Base-by-base conservation (phyloP, 2,113 vertebrate genomes). In the Guaruba guarouba region DNA sequence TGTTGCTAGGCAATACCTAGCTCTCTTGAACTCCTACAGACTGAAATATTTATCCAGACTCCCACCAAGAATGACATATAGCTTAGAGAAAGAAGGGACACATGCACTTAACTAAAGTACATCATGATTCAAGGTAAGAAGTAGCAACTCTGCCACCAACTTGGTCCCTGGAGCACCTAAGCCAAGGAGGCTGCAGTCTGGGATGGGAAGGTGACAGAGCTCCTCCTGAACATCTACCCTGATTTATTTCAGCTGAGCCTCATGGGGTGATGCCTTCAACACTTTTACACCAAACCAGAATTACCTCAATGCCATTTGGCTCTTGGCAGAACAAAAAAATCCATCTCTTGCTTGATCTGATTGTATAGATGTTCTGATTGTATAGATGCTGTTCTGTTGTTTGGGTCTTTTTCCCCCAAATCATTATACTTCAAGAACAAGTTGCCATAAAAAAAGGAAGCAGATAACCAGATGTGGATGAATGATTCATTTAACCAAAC, bases 1-100 rank as follows among this genome's bases (percentile, higher is more conserved):
- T 82, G 95, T 98, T 98, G 97, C 97, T 97, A 98, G 94, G 94
- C 81, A 66, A 97, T 95, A 97, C 69, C 71, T 92, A 69, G 90
- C 88, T 96, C 91, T 89, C 92, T 88, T 90, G 85, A 97, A 97
- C 95, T 95, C 96, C 82, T 88, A 91, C 67, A 92, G 95, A 93
- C 89, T 94, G 94, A 96, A 95, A 95, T 93, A 97, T 93, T 91
- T 96, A 93, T 95, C 88, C 77, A 92, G 73, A 59, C 86, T 94
- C 86, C 84, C 74, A 96, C 28, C 0, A 75, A 69, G 75, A 73
- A 90, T 48, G 33, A 95, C 87, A 88, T 81, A 43, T 35, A 82
- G 77, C 57, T 84, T 2, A 68, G 35, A 57, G 46, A 68, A 84
- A 75, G 88, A 89, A 92, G 54, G 79, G 28, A 93, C 4, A 3